Base-by-base conservation (phyloP, 1,140 invertebrate genomes). In the Himalopsyche phryganea region DNA sequence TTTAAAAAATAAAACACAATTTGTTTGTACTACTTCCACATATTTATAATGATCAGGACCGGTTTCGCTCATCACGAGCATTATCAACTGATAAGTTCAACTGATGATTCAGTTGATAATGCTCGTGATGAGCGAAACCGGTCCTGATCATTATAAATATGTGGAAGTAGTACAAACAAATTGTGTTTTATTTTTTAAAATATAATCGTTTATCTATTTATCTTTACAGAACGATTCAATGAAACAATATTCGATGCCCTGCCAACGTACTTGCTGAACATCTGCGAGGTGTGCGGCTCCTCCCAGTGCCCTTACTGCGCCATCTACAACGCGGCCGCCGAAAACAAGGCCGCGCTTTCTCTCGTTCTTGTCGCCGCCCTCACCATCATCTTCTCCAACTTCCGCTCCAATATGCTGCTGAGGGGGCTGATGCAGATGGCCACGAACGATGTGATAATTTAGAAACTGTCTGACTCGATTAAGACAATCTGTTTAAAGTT, bases 271-370 rank as follows among this genome's bases (percentile, higher is more conserved):
- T 78, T 91, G 11, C 75, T 97, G 19, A 96, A 95, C 72, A 96
- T 98, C 61, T 98, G 95, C 69, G 92, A 97, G 70, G 95, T 98
- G n/a, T 98, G 95, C 71, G 96, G 95, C 28, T 97, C 94, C 15
- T 98, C 92, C 41, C 95, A 98, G 72, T 98, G 96, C 77, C 95
- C 95, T 0, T 98, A 98, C 71, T 98, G 95, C 76, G 88, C 91
- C 18, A 92, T 93, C 63, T 95, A 92, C 75, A 93, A 92, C 66
- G 72, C 82, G 33, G 86, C 85, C 2, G 58, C 66, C 32, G 58
- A 52, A 0, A 83, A 81, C 48, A 60, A 68, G 11, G 74, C 74
- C n/a, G 64, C 71, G 1, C 50, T 72, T 14, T 60, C 76, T 9
- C 63, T 71, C 0, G 67, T 77, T 4, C 68, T 80, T 1, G 19